Evolutionary conservation across 1,140 invertebrate genomes (phyloP).

Genomic region (Drosophila kepulauana): DNA sequence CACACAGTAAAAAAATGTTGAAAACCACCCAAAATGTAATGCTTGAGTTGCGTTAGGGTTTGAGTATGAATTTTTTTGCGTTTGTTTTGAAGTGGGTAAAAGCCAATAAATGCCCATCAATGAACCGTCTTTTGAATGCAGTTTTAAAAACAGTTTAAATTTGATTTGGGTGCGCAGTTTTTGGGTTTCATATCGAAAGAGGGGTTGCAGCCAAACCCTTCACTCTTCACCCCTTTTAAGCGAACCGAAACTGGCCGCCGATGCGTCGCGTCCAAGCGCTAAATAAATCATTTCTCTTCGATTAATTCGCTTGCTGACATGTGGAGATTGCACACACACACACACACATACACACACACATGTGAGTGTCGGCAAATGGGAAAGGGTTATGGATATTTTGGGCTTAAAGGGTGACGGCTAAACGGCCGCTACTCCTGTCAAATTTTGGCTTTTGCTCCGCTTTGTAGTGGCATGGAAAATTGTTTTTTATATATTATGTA

Average conservation of each 20-base stretch:
- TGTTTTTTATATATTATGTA: conserved; percentile 82
- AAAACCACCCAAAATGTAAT: conserved; percentile 54
- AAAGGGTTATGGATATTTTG: conserved; percentile 59
- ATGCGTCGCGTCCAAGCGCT: conserved; percentile 73
- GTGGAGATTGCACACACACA: conserved; percentile 60
- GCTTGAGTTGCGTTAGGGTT: background rate
- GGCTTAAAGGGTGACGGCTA: conserved; percentile 56
- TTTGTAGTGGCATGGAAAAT: conserved; percentile 85
- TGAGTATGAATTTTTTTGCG: conserved; percentile 3
- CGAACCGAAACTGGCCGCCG: conserved; percentile 55
- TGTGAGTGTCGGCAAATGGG: conserved; percentile 29
- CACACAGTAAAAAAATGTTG: conserved; percentile 52
- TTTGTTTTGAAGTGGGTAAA: conserved; percentile 41
- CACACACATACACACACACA: conserved; percentile 37
- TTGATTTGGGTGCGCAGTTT: conserved; percentile 74
- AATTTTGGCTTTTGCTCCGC: conserved; percentile 84
- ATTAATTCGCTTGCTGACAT: conserved; percentile 85
- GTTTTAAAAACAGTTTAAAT: conserved; percentile 83
- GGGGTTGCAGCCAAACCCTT: background rate
- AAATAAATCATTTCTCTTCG: conserved; percentile 85
- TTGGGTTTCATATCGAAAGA: conserved; percentile 7
- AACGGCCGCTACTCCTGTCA: conserved; percentile 83
- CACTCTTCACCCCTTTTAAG: conserved; percentile 55
- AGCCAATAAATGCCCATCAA: conserved; percentile 77
- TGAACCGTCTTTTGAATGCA: conserved; percentile 61